A percentile compares a stretch with the other conserved stretches of the same genome.
Evolutionary conservation across 1,140 invertebrate genomes (phyloP).

Genomic region (Drosophila miranda): DNA sequence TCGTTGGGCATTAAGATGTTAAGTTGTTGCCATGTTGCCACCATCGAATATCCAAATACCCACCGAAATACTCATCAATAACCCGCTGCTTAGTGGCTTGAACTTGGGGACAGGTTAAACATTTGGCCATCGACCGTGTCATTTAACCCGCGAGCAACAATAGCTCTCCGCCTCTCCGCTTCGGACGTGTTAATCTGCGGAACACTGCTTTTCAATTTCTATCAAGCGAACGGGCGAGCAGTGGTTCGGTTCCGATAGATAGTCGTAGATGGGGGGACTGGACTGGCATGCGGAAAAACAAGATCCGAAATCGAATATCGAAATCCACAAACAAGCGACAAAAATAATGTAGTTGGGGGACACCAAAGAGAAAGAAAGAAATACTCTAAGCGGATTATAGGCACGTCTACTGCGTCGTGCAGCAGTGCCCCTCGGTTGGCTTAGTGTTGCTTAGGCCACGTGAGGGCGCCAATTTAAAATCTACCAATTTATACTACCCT

Average conservation of each 20-base stretch:
- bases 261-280: not conserved
- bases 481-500: too few relatives aligned
- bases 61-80: constrained; percentile 60
- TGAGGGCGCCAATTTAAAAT: too few relatives aligned
- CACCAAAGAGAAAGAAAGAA: not conserved
- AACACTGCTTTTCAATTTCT: constrained; percentile 56
- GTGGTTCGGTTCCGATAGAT: not conserved
- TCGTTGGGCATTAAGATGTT: constrained; percentile 39
- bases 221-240: not conserved
- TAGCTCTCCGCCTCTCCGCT: constrained; percentile 2
- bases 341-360: not conserved
- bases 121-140: constrained; percentile 66
- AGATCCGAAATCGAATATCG: constrained; percentile 25
- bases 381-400: too few relatives aligned
- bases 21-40: not conserved
- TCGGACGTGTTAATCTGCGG: constrained; percentile 62
- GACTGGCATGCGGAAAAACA: constrained; percentile 55
- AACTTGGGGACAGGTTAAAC: constrained; percentile 52
- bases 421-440: too few relatives aligned
- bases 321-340: constrained; percentile 22
- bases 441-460: too few relatives aligned
- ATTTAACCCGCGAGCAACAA: constrained; percentile 59
- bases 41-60: too few relatives aligned
- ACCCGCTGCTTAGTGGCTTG: constrained; percentile 36
- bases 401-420: too few relatives aligned